Conservation (phyloP, 2,888 invertebrate genomes). For the Acanthococcus lagerstroemiae region DNA sequence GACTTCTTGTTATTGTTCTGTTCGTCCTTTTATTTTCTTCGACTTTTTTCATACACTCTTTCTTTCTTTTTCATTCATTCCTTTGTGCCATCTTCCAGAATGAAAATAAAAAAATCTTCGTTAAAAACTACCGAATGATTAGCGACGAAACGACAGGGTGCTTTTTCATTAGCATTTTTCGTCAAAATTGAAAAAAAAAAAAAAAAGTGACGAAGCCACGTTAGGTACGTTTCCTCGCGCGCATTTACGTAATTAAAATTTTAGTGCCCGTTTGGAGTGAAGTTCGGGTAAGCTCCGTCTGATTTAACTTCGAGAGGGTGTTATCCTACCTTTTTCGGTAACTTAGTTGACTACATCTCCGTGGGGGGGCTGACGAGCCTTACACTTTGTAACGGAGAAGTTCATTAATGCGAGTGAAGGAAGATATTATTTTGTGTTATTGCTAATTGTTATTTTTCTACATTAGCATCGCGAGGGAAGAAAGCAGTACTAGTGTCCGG, state of each 20-base stretch:
- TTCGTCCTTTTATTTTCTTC: constrained; percentile 29
- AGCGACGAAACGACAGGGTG: constrained; percentile 18
- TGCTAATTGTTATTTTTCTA: no score
- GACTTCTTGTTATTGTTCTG: constrained; percentile 31
- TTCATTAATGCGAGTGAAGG: no score
- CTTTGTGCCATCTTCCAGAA: constrained; percentile 15
- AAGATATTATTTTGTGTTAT: neutral
- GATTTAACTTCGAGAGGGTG: no score
- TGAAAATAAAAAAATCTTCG: constrained; percentile 17
- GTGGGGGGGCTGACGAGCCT: no score
- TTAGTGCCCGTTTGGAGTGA: neutral
- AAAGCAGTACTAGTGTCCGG: no score
- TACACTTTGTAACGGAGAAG: no score
- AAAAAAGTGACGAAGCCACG: neutral
- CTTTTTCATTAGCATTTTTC: constrained; percentile 27
- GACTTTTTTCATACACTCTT: neutral
- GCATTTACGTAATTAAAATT: neutral
- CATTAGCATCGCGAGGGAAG: no score
- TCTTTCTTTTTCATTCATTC: neutral
- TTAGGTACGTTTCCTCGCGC: neutral
- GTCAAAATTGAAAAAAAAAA: neutral
- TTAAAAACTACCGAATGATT: constrained; percentile 21
- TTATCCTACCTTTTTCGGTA: no score
- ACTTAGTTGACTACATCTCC: no score
- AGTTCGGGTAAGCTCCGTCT: no score